Evolutionary conservation across 2,888 invertebrate genomes (phyloP), one percentile per base, ranked within the genome.

Genomic region (Steinernema hermaphroditum): DNA sequence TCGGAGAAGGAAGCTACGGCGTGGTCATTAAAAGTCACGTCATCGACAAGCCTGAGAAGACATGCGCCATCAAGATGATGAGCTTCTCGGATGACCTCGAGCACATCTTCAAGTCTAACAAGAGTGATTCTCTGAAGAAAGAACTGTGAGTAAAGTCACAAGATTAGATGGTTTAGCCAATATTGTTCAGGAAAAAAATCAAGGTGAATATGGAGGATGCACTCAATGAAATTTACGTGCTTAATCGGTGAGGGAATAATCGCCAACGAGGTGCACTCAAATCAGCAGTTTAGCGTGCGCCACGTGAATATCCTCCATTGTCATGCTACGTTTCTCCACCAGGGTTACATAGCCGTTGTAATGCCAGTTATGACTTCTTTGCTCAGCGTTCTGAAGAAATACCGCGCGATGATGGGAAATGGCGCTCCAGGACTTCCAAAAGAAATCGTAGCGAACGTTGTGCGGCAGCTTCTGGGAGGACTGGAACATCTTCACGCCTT

Each of bases 221-320:
- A 9, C 32, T 62, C 32, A 2, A 12, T 2, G 62, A 62, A 27
- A 9, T 62, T 32, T 62, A 62, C 62, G 9, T 62, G 1, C 32
- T 62, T 1, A 24, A 62, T 12, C 29, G 62, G 62, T 62, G 27
- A 32, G 62, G n/a, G n/a, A n/a, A n/a, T n/a, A n/a, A n/a, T n/a
- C n/a, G n/a, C n/a, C n/a, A n/a, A n/a, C n/a, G n/a, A n/a, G n/a
- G n/a, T n/a, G n/a, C n/a, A n/a, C n/a, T n/a, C n/a, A n/a, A 16
- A 19, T 19, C 22, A 46, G 46, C 16, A 34, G 16, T 62, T 62
- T 27, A 62, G 62, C 8, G 4, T 29, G 27, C 62, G 62, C 16
- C 62, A 62, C 34, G 29, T 29, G 32, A 29, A 62, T 27, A 62
- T 62, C 16, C 62, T 62, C 16, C 62, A 62, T 27, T 14, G 62